These are phyloP conservation scores for Synergus japonicus DNA, from an alignment of 2,888 invertebrate species.

Conservation along the genomic window DNA sequence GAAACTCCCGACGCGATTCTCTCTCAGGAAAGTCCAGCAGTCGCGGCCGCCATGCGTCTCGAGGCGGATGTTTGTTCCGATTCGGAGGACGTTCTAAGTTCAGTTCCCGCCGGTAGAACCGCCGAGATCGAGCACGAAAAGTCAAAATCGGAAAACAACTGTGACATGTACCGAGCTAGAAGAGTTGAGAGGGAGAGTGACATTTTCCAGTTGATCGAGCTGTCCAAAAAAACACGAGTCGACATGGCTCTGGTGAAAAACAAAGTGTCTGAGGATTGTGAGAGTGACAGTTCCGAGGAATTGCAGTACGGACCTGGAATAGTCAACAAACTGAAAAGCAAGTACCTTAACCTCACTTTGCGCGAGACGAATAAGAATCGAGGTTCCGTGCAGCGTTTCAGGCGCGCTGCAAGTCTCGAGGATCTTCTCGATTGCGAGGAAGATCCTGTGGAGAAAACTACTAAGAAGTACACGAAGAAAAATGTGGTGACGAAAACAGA, in stretches of 20 bases:
- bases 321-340: conserved; percentile 91
- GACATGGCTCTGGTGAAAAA: conserved; percentile 38
- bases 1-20: conserved; percentile 27
- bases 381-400: conserved; percentile 83
- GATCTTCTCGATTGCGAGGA: conserved; percentile 86
- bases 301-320: conserved; percentile 94
- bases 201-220: conserved; percentile 47
- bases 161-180: conserved; percentile 21
- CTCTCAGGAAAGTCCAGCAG: conserved; percentile 64
- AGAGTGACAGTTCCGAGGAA: conserved; percentile 85
- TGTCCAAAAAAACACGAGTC: conserved; percentile 51
- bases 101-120: neutral
- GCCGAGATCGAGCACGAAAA: neutral
- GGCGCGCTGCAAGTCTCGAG: conserved; percentile 91
- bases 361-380: conserved; percentile 84
- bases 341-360: conserved; percentile 90
- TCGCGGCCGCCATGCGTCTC: conserved; percentile 75
- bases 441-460: conserved; percentile 63
- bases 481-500: conserved; percentile 65
- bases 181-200: conserved; percentile 44
- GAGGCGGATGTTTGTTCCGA: conserved; percentile 70
- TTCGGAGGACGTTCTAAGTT: conserved; percentile 68
- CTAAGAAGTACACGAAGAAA: conserved; percentile 67
- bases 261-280: conserved; percentile 69
- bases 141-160: conserved; percentile 39